These are phyloP conservation scores for Probosciger aterrimus DNA, from an alignment of 2,113 vertebrate genomes.

Conservation along the genomic window DNA sequence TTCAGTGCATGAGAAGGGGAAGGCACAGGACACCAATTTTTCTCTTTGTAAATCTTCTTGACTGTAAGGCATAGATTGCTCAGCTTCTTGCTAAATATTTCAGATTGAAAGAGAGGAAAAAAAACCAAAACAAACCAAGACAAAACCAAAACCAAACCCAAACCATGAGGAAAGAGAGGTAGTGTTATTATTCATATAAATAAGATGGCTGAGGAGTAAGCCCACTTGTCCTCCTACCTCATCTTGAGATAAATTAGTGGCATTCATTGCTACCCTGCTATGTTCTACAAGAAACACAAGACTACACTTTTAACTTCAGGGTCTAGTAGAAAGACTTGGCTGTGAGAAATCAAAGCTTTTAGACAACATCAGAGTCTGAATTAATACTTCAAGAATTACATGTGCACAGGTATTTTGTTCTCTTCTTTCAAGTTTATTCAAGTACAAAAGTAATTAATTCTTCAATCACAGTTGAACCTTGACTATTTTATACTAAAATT, in stretches of 20 bases:
- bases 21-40: neutral
- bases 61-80: neutral
- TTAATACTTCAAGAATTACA: conserved; percentile 15
- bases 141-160: neutral
- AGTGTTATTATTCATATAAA: neutral
- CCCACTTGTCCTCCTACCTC: neutral
- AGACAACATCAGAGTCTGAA: neutral
- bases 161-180: neutral
- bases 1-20: neutral
- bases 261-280: neutral
- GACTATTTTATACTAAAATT: conserved; percentile 2
- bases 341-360: conserved; percentile 43
- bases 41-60: neutral
- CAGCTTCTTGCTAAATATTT: neutral
- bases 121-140: neutral
- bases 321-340: neutral
- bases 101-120: neutral
- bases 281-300: neutral
- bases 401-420: neutral
- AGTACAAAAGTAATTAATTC: conserved; percentile 37
- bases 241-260: neutral
- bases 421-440: conserved; percentile 32
- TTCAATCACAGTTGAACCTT: conserved; percentile 10
- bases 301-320: conserved; percentile 4
- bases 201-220: neutral